Base-by-base conservation (phyloP, 2,888 invertebrate genomes). In the Pyrocoelia pectoralis region DNA sequence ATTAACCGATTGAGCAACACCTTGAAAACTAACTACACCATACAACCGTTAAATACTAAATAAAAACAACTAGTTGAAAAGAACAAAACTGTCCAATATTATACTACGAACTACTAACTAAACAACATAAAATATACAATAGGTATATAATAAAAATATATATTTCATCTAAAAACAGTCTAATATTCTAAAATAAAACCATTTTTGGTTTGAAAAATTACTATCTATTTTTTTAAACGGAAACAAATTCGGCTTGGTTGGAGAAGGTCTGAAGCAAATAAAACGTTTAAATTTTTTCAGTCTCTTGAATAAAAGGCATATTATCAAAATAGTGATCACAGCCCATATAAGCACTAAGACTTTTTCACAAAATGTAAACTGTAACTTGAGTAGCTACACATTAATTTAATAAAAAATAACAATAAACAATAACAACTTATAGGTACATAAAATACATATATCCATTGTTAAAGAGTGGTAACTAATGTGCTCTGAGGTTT, bases 1-100 rank as follows among this genome's bases (percentile, higher is more conserved):
- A 48, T 60, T 56, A 52, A 52, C 33, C 56, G 24, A 56, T 69
- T 69, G 68, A 69, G 69, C 69, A 69, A 69, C 58, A 57, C 62
- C 67, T 58, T 60, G 53, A 43, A 60, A 40, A 61, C 64, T 68
- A 67, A 56, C 56, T 61, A 57, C 51, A 61, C 58, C 65, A 59
- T 57, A 60, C 59, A 52, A 65, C 65, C 65, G 64, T 49, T 56
- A 69, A 33, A 50, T 62, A 57, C 24, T 56, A 55, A 60, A 60
- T 43, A 55, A 56, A 28, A 57, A 61, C 50, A 66, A 66, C 28
- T 57, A 57, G 55, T 59, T 55, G 19, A 46, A 29, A 4, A 40
- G 50, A 57, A 57, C 49, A 57, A 56, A 63, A 28, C 24, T 12
- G 4, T 28, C 5, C 12, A 13, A 24, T n/a, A n/a, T n/a, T n/a